A percentile compares a stretch with the other conserved stretches of the same genome.
Evolutionary conservation across 2,113 vertebrate species (phyloP).

Genomic region (Petrocephalus microphthalmus): DNA sequence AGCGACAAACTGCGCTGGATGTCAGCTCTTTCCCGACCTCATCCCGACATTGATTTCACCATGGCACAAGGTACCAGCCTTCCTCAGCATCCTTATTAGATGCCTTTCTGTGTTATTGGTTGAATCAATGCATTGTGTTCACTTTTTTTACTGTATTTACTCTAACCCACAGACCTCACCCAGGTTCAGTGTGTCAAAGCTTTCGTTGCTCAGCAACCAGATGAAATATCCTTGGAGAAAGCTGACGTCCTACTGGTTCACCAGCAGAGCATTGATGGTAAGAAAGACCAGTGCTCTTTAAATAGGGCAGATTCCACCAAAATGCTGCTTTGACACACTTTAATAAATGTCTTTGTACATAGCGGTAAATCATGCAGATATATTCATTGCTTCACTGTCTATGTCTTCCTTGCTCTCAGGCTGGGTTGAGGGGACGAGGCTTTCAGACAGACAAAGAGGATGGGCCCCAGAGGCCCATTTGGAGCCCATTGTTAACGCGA

Average conservation of each 20-base stretch:
- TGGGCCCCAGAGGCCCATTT: slow-evolving; percentile 81
- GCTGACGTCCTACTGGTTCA: slow-evolving; percentile 85
- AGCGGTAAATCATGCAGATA: neutral
- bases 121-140: neutral
- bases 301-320: neutral
- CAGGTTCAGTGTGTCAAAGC: slow-evolving; percentile 88
- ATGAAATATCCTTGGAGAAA: slow-evolving; percentile 88
- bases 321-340: neutral
- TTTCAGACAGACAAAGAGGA: slow-evolving; percentile 81
- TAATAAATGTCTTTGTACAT: neutral
- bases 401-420: slow-evolving; percentile 53
- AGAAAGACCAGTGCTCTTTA: slow-evolving; percentile 37
- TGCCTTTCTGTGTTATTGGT: neutral
- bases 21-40: slow-evolving; percentile 75
- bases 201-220: slow-evolving; percentile 81
- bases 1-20: slow-evolving; percentile 94
- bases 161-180: slow-evolving; percentile 58
- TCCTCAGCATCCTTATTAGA: neutral
- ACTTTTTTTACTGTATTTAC: neutral
- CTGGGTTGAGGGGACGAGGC: slow-evolving; percentile 84
- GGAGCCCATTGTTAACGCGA: slow-evolving; percentile 73
- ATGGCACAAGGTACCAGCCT: slow-evolving; percentile 54
- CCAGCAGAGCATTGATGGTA: slow-evolving; percentile 81
- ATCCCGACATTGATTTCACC: slow-evolving; percentile 58
- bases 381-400: neutral